These are phyloP conservation scores for Carterocephalus palaemon DNA, from an alignment of 2,888 invertebrate genomes.

Conservation along the genomic window DNA sequence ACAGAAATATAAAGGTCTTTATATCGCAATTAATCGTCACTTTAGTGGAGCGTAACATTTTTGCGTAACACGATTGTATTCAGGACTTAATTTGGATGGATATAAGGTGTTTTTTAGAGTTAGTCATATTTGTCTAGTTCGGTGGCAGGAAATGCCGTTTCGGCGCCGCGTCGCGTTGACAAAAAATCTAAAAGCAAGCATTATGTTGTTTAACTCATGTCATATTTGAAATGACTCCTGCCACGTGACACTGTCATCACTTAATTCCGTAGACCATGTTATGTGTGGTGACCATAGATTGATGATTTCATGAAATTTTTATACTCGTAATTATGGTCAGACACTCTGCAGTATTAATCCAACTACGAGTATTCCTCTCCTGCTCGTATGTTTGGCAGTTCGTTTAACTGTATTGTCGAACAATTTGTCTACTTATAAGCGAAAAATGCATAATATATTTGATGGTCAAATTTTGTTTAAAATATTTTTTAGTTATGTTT, in stretches of 20 bases:
- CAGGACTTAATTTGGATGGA: slow-evolving; percentile 33
- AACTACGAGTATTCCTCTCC: no score
- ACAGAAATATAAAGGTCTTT: slow-evolving; percentile 71
- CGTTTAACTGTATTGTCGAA: no score
- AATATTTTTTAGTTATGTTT: no score
- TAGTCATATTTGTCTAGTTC: slow-evolving; percentile 34
- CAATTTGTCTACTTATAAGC: no score
- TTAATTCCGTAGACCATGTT: slow-evolving; percentile 64
- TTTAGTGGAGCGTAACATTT: slow-evolving; percentile 44
- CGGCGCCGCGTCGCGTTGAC: slow-evolving; percentile 57
- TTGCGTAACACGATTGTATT: slow-evolving; percentile 15
- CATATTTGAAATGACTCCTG: slow-evolving; percentile 69
- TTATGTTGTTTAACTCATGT: slow-evolving; percentile 75
- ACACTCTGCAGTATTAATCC: no score
- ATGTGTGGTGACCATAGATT: slow-evolving; percentile 31
- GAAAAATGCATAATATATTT: no score
- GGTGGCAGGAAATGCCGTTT: slow-evolving; percentile 74
- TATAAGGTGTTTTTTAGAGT: slow-evolving; percentile 34
- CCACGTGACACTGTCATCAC: slow-evolving; percentile 51
- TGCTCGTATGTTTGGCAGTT: no score
- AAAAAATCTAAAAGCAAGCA: slow-evolving; percentile 72
- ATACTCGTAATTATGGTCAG: no score
- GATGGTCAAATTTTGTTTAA: no score
- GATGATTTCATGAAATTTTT: no score
- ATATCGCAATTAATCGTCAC: slow-evolving; percentile 75